These are phyloP conservation scores for Hemiprocne comata DNA, from an alignment of 2,113 vertebrate genomes.

Conservation along the genomic window DNA sequence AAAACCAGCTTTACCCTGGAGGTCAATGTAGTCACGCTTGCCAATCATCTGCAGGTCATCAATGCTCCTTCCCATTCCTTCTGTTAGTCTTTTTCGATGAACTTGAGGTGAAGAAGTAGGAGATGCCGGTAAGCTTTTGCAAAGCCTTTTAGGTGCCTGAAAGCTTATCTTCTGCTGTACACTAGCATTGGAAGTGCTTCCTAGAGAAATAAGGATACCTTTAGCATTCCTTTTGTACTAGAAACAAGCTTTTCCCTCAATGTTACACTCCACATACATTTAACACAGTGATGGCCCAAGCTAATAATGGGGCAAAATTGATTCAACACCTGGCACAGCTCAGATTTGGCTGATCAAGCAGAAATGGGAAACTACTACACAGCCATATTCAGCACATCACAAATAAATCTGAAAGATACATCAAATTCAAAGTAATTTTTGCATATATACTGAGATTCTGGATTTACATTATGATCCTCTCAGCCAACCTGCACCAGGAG, in stretches of 20 bases:
- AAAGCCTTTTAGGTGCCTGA: conserved; percentile 73
- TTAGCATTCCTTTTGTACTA: neutral
- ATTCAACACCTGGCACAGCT: neutral
- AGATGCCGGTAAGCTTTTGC: conserved; percentile 81
- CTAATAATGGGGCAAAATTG: neutral
- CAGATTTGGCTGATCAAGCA: neutral
- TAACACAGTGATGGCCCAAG: neutral
- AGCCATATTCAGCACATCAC: neutral
- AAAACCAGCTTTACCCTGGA: conserved; percentile 45
- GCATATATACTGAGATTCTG: neutral
- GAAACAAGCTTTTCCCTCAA: neutral
- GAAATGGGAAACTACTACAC: neutral
- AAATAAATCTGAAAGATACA: neutral
- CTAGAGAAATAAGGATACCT: neutral
- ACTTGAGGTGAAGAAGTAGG: conserved; percentile 77
- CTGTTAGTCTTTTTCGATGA: conserved; percentile 18
- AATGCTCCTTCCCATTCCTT: conserved; percentile 44
- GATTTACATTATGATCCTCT: neutral
- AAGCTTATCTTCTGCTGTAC: neutral
- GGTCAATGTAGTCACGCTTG: neutral
- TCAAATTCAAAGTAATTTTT: neutral
- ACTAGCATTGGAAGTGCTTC: neutral
- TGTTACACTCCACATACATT: neutral
- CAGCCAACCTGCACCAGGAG: neutral
- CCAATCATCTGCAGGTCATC: conserved; percentile 53